These are phyloP conservation scores for Lindbergichthys nudifrons DNA, from an alignment of 2,797 vertebrate species.

Conservation along the genomic window DNA sequence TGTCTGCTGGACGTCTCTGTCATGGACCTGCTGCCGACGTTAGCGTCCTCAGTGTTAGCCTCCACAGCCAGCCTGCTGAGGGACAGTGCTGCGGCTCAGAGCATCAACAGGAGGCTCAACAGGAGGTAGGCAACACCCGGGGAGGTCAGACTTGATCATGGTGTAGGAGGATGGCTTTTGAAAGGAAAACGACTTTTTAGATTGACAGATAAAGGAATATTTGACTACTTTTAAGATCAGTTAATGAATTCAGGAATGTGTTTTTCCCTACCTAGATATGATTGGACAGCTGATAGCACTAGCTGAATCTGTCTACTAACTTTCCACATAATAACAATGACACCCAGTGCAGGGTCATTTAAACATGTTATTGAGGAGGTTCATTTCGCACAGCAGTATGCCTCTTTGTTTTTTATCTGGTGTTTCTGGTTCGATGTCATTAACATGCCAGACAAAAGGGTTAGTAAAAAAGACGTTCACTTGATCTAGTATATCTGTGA, in stretches of 20 bases:
- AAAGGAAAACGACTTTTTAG: not conserved
- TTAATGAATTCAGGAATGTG: not conserved
- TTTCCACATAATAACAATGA: too few species aligned
- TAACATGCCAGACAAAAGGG: too few species aligned
- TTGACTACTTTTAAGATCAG: not conserved
- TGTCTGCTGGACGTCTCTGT: not conserved
- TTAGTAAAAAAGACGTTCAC: too few species aligned
- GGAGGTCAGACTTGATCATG: not conserved
- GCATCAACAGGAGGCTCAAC: slow-evolving; percentile 56
- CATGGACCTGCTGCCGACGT: slow-evolving; percentile 51
- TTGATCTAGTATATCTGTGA: too few species aligned
- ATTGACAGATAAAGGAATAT: not conserved
- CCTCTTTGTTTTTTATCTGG: too few species aligned
- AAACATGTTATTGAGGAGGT: too few species aligned
- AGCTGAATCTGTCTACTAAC: too few species aligned
- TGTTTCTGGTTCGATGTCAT: too few species aligned
- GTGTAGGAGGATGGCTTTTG: not conserved
- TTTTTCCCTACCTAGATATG: not conserved
- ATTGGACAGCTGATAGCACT: not conserved
- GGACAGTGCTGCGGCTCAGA: slow-evolving; percentile 54
- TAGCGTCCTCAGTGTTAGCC: slow-evolving; percentile 43
- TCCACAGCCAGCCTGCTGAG: slow-evolving; percentile 63
- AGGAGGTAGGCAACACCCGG: slow-evolving; percentile 59
- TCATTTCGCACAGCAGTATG: too few species aligned
- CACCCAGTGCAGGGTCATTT: too few species aligned